These are phyloP conservation scores for Erythrolamprus reginae DNA, from an alignment of 2,113 vertebrate species.

Conservation along the genomic window DNA sequence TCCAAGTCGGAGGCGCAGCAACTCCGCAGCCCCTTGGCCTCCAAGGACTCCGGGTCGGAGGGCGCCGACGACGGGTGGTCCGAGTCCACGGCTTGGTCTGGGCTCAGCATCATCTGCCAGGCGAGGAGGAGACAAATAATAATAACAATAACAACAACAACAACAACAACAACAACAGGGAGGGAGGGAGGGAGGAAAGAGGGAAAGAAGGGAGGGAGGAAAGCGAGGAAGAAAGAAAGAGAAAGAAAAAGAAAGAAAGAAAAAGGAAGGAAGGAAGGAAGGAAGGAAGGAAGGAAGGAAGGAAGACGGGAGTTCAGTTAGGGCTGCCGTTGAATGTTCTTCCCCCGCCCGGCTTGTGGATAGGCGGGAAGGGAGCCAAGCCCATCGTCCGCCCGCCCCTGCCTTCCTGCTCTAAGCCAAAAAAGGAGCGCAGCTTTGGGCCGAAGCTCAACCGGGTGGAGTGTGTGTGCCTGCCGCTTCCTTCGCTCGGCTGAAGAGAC, in stretches of 20 bases:
- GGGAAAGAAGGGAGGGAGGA: too few species aligned
- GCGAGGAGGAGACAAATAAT: constrained; percentile 47
- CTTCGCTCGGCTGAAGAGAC: too few species aligned
- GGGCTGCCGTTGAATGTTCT: neutral
- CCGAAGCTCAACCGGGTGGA: neutral
- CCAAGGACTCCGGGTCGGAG: constrained; percentile 81
- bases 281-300: too few species aligned
- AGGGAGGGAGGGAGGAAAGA: too few species aligned
- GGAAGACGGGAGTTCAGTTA: neutral
- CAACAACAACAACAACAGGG: too few species aligned
- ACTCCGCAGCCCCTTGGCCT: constrained; percentile 69
- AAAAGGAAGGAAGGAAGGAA: too few species aligned
- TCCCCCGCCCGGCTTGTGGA: neutral
- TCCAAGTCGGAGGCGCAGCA: constrained; percentile 47
- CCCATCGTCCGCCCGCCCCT: too few species aligned
- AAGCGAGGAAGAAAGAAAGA: too few species aligned
- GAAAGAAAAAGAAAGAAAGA: too few species aligned
- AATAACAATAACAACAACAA: too few species aligned
- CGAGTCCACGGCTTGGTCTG: constrained; percentile 80
- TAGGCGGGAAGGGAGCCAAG: neutral
- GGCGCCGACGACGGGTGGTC: constrained; percentile 78
- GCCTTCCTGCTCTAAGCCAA: neutral
- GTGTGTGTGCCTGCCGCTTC: neutral
- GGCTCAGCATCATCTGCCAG: constrained; percentile 89
- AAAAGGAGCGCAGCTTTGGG: neutral